A percentile compares a stretch with the other conserved stretches of the same genome.
Evolutionary conservation across 1,140 invertebrate genomes (phyloP).

Genomic region (Drosophila grimshawi): DNA sequence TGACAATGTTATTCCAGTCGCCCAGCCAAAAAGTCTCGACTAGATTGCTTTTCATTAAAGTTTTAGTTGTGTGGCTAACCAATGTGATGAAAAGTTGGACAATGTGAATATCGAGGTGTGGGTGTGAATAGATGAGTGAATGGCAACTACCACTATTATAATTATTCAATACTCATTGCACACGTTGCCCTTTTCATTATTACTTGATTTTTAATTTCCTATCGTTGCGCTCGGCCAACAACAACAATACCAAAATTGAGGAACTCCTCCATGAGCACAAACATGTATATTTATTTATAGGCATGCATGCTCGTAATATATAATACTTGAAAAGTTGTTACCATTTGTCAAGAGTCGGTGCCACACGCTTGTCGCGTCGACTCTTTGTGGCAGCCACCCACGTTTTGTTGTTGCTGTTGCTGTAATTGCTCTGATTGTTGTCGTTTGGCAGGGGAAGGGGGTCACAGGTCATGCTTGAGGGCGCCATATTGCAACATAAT

Average conservation of each 20-base stretch:
- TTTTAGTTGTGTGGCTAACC: too few species aligned
- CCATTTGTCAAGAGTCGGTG: conserved; percentile 40
- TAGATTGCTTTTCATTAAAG: too few species aligned
- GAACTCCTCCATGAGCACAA: conserved; percentile 1
- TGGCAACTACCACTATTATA: not conserved
- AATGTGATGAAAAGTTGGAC: too few species aligned
- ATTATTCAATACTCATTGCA: too few species aligned
- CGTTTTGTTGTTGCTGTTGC: conserved; percentile 9
- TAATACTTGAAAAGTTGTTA: conserved; percentile 13
- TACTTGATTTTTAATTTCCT: conserved; percentile 28
- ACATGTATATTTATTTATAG: not conserved
- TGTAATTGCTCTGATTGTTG: conserved; percentile 54
- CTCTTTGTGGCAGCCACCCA: not conserved
- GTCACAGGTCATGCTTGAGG: conserved; percentile 75
- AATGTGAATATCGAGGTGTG: too few species aligned
- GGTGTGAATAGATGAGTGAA: not conserved
- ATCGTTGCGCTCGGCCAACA: conserved; percentile 43
- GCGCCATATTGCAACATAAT: conserved; percentile 79
- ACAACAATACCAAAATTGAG: conserved; percentile 5
- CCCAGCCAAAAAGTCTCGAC: too few species aligned
- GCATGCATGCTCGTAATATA: not conserved
- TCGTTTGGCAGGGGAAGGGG: conserved; percentile 61
- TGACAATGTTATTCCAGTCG: too few species aligned
- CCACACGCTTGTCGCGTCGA: conserved; percentile 14
- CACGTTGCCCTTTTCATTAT: not conserved